A percentile compares a stretch with the other conserved stretches of the same genome.
These are phyloP conservation scores for Astur gentilis DNA, from an alignment of 2,113 vertebrate species.

Conservation along the genomic window DNA sequence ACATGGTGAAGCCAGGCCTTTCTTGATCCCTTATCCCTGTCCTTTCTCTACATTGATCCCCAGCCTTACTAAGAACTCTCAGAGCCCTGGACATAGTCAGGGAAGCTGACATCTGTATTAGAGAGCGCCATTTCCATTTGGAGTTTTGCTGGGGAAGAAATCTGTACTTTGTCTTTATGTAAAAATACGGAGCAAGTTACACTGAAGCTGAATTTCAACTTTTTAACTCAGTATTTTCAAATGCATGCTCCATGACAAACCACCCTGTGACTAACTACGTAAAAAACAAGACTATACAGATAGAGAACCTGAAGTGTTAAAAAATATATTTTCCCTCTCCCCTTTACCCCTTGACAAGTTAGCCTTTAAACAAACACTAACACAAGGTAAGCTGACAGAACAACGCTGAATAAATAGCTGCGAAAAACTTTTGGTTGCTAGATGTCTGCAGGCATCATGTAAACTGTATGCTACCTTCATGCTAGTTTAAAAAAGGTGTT, in stretches of 20 bases:
- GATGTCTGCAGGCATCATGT: slow-evolving; percentile 38
- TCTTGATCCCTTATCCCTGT: background rate
- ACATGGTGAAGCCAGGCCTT: background rate
- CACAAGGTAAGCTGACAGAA: slow-evolving; percentile 26
- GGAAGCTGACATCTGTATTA: background rate
- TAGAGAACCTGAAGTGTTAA: slow-evolving; percentile 35
- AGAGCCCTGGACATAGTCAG: background rate
- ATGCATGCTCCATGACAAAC: slow-evolving; percentile 4
- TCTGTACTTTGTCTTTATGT: background rate
- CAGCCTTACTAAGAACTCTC: background rate
- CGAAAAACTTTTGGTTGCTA: slow-evolving; percentile 46
- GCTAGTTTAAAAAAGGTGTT: slow-evolving; percentile 42
- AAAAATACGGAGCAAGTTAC: background rate
- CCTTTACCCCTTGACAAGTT: slow-evolving; percentile 12
- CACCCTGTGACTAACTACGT: background rate
- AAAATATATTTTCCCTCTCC: slow-evolving; percentile 40
- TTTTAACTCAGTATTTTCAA: background rate
- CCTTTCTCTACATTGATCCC: background rate
- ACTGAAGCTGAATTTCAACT: background rate
- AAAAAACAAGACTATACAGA: slow-evolving; percentile 35
- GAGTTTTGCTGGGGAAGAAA: background rate
- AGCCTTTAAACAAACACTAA: slow-evolving; percentile 17
- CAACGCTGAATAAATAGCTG: slow-evolving; percentile 31
- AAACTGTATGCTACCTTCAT: slow-evolving; percentile 58
- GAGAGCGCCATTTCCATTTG: background rate